Evolutionary conservation across 1,140 invertebrate species (phyloP), one percentile per base, ranked within the genome.

Genomic region (Meloidogyne hapla): DNA sequence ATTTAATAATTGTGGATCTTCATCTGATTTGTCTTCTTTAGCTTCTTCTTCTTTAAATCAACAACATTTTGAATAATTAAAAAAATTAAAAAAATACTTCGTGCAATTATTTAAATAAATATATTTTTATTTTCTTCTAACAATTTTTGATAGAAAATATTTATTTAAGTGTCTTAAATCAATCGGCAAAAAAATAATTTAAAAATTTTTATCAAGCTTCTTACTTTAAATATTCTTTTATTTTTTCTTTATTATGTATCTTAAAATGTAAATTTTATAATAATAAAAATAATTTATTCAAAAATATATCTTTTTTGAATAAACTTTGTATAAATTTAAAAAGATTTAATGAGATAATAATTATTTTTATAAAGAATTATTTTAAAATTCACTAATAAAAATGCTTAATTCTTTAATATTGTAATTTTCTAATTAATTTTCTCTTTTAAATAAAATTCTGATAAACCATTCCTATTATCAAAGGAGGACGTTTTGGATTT

Each of bases 21-120:
- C 42, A 45, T 45, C 48, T 15, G n/a, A 56, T n/a, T n/a, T 56
- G 18, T 48, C 48, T 6, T 56, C 48, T 2, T 56, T 56, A 56
- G 6, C 48, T 56, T 56, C 48, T 8, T 56, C 48, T 9, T 21
- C 12, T n/a, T n/a, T 33, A 33, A 33, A 56, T 6, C 48, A 56
- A 56, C 48, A 56, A n/a, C 18, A 56, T 21, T 56, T 56, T 21
- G 18, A 56, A 21, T n/a, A 56, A 9, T 18, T 4, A 48, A n/a
- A n/a, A 18, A n/a, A 56, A n/a, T 8, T 56, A 56, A 56, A n/a
- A n/a, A 56, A 56, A n/a, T n/a, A n/a, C 18, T 56, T n/a, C 6
- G 48, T 56, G 48, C 48, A 56, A 56, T 56, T 56, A 56, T 56
- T n/a, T n/a, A 56, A 56, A 56, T 56, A 56, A 5, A n/a, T 56